Evolutionary conservation across 1,140 invertebrate species (phyloP).

Genomic region (Lordiphosa collinella): DNA sequence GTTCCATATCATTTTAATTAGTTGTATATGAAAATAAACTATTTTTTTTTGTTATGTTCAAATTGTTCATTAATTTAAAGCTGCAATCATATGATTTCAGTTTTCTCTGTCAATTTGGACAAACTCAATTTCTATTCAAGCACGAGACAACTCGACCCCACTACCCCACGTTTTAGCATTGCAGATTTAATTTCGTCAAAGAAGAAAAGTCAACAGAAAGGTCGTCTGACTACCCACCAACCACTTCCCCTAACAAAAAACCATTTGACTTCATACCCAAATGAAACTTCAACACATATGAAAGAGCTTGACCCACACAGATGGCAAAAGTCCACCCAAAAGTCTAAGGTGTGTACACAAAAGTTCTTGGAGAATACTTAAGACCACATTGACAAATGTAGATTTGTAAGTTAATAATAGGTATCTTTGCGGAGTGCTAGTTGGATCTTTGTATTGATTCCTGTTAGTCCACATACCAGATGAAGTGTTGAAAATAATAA

Average conservation of each 20-base stretch:
- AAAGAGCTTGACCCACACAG: slow-evolving; percentile 19
- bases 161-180: slow-evolving; percentile 58
- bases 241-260: slow-evolving; percentile 12
- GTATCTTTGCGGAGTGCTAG: too few relatives aligned
- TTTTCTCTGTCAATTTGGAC: background rate
- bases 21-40: too few relatives aligned
- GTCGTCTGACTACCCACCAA: slow-evolving; percentile 13
- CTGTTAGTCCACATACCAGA: too few relatives aligned
- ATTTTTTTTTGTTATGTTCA: too few relatives aligned
- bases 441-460: too few relatives aligned
- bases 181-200: slow-evolving; percentile 73
- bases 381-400: too few relatives aligned
- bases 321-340: slow-evolving; percentile 24
- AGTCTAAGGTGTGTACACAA: background rate
- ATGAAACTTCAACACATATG: slow-evolving; percentile 26
- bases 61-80: too few relatives aligned
- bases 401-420: too few relatives aligned
- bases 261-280: slow-evolving; percentile 5
- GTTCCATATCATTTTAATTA: too few relatives aligned
- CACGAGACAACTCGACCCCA: slow-evolving; percentile 28
- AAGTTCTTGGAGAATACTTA: too few relatives aligned
- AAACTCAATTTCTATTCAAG: slow-evolving; percentile 54
- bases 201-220: slow-evolving; percentile 64
- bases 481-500: too few relatives aligned
- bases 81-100: too few relatives aligned